Base-by-base conservation (phyloP, 2,113 vertebrate species). In the Paratilapia polleni region DNA sequence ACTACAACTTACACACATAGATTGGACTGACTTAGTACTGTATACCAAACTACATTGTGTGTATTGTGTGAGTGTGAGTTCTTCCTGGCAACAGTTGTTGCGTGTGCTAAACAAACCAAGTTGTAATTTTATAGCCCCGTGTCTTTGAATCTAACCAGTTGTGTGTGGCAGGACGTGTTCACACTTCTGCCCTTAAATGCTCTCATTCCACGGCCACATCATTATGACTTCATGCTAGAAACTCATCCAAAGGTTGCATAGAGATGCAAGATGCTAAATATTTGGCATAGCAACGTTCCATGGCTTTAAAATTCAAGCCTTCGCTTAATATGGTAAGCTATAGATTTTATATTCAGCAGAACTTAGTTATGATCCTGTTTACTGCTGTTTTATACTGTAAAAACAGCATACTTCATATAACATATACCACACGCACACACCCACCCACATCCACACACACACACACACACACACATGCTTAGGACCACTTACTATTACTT, bases 81-180 rank as follows among this genome's bases (percentile, higher is more conserved):
- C 31, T 77, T 77, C 87, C 60, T 91, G 90, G 92, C 81, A 89
- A 91, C 91, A 15, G 89, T 77, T 80, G 86, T 63, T 84, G 54
- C 2, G 12, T 38, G 61, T 10, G 15, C 83, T 54, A 90, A 92
- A 90, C 85, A 92, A 84, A 86, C 43, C 5, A 4, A 10, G 38
- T 54, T 84, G 68, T 82, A 87, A 54, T 83, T 90, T 88, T 89
- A 59, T 75, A 82, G 61, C 63, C 74, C 1, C 5, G 59, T 64
- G 62, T 76, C 63, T 89, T 82, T 84, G 38, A 87, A 70, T 84
- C 75, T 54, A 74, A 81, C 47, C 47, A 61, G 43, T 79, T 66
- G 52, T 82, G 81, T 89, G 70, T 86, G 88, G 87, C 83, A 24
- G 68, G 77, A 87, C 86, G 43, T 87, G 89, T 91, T 92, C 82